Percentiles rank a stretch among this genome's conserved stretches.
phyloP scores from a whole-genome alignment of 2,113 vertebrate genomes.

The Tragelaphus buxtoni region DNA sequence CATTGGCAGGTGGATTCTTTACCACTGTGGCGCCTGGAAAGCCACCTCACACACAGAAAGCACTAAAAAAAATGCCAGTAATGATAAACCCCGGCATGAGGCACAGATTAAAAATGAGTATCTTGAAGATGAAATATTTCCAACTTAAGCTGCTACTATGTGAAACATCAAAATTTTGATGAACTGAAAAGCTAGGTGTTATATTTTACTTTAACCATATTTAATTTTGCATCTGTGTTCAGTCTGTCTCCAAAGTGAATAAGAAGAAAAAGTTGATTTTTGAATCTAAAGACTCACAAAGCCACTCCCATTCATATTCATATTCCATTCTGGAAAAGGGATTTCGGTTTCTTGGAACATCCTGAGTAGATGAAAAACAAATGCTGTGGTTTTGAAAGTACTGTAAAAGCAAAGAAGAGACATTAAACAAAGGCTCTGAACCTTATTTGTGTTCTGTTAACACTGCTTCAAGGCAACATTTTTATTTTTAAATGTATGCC shows the following conservation, averaged over 20 bases:
- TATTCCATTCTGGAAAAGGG: neutral
- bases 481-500: constrained; percentile 60
- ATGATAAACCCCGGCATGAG: neutral
- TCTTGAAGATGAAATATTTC: neutral
- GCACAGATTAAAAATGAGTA: neutral
- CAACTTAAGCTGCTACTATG: neutral
- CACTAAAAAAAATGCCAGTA: neutral
- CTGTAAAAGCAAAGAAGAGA: neutral
- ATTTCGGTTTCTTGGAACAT: neutral
- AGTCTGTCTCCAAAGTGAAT: neutral
- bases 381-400: neutral
- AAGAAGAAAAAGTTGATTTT: neutral
- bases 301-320: neutral
- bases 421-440: constrained; percentile 56
- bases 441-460: constrained; percentile 38
- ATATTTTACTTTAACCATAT: neutral
- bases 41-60: neutral
- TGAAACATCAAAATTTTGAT: neutral
- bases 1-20: neutral
- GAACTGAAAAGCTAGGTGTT: neutral
- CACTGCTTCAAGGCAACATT: constrained; percentile 56
- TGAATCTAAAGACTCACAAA: neutral
- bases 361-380: constrained; percentile 16
- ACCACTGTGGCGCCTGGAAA: neutral
- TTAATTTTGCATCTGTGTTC: neutral